Base-by-base conservation (phyloP, 2,888 invertebrate species). In the Colletes collaris region DNA sequence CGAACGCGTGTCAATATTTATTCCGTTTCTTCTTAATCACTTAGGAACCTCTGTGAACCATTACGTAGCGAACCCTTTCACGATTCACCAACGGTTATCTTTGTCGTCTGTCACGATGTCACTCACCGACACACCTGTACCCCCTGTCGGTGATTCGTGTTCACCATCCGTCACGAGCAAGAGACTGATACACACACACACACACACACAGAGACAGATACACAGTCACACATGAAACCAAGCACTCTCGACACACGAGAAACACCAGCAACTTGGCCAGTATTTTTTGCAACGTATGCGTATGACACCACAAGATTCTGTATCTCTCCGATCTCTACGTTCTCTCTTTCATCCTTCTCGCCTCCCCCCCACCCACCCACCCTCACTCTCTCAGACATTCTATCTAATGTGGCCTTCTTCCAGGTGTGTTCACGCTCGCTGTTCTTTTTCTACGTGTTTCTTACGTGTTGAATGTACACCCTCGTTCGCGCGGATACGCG, bases 41-140 rank as follows among this genome's bases (percentile, higher is more conserved):
- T 58, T 86, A 83, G 74, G 70, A 86, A 90, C 89, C 81, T 86
- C 46, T 91, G 91, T 91, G 92, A 92, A 92, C 92, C 92, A 92
- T 92, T 92, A 90, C 92, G 92, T 93, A 92, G 91, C 92, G 92
- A 89, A 88, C 89, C 89, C 79, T 63, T 40, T 78, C 86, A 86
- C 86, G 82, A 86, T 71, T 79, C 81, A 76, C 76, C 74, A 71
- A 49, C 64, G 62, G 74, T 50, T 79, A 65, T 77, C 58, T 81
- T 73, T 84, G 82, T 84, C 87, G 68, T 74, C 77, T 75, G 82
- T 76, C 82, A 81, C 80, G 70, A 71, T 78, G 10, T 79, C 63
- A 75, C 79, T 66, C 77, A 53, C 55, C 58, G 44, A 59, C 50
- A 66, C 55, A 71, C 55, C 49, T 66, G 44, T 69, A 66, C 49